These are phyloP conservation scores for Drepanosiphum platanoidis DNA, from an alignment of 2,888 invertebrate species.

Conservation along the genomic window DNA sequence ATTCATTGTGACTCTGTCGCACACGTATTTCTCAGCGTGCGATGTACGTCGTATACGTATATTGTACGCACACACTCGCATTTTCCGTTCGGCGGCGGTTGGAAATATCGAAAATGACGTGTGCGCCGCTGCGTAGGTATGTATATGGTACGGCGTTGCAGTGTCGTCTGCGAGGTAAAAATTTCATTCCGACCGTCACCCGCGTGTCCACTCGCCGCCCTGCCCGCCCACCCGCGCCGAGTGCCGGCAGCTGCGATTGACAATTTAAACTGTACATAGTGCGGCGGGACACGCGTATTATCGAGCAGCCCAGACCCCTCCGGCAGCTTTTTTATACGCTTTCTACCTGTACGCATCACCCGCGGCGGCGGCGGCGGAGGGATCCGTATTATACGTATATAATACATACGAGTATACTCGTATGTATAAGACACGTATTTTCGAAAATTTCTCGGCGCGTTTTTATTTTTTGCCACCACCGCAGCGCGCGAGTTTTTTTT, in stretches of 20 bases:
- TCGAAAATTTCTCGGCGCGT: background rate
- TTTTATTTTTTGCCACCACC: background rate
- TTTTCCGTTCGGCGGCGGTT: background rate
- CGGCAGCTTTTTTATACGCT: constrained; percentile 1
- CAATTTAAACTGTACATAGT: constrained; percentile 57
- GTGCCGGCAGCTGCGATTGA: constrained; percentile 55
- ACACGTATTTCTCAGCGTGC: too few species aligned
- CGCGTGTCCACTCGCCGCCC: too few species aligned
- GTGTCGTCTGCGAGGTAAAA: too few species aligned
- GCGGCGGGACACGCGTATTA: constrained; percentile 29
- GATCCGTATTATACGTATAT: background rate
- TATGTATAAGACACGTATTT: background rate
- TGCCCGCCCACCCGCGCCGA: constrained; percentile 4
- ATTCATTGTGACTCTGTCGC: constrained; percentile 45
- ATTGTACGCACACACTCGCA: too few species aligned
- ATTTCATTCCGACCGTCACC: constrained; percentile 23
- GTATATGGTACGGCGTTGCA: too few species aligned
- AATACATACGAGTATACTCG: background rate
- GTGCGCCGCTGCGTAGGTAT: background rate
- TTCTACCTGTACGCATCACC: background rate
- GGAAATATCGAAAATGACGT: constrained; percentile 50
- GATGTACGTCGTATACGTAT: background rate
- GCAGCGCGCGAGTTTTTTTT: too few species aligned
- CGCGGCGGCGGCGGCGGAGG: background rate
- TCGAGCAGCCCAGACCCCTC: background rate